Evolutionary conservation across 1,140 invertebrate genomes (phyloP), one percentile per base, ranked within the genome.

Genomic region (Saxidomus purpurata): DNA sequence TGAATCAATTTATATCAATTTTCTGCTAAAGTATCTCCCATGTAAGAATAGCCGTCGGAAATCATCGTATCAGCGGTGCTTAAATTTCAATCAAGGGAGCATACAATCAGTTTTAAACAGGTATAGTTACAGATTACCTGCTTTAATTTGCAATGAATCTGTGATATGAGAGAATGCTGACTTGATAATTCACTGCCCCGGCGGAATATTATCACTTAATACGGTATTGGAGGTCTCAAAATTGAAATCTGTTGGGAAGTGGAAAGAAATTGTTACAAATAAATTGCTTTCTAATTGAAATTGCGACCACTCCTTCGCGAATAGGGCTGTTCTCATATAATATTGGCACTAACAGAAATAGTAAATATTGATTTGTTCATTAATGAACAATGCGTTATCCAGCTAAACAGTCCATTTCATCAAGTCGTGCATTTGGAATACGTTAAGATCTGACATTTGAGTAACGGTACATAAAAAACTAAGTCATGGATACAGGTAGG

Each of bases 241-340:
- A 71, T 71, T 71, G 67, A 71, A 71, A 71, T 71, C 34, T 38
- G 15, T 3, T n/a, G 67, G 28, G 67, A 71, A 71, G 67, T 71
- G 17, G 31, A 40, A 71, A 25, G 34, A 38, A 71, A 38, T 71
- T n/a, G 22, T 71, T 71, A 17, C 67, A 71, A 71, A 71, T 40
- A 71, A 71, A 71, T 71, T 71, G 67, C 67, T 40, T 71, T 22
- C 36, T 71, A 71, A 71, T 71, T 71, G 67, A 71, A 71, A 71
- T 71, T 22, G 15, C 67, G 34, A 38, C 67, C 31, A 71, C 67
- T 71, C 67, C 34, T 71, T 2, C 34, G 22, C 28, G 34, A 71
- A 38, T 28, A 17, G 38, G 17, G 3, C 61, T 67, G 22, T 71
- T 36, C 28, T 63, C 43, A 43, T 43, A 8, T 43, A 43, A 43